Conservation (phyloP, 2,113 vertebrate genomes). For the Halichoerus grypus region DNA sequence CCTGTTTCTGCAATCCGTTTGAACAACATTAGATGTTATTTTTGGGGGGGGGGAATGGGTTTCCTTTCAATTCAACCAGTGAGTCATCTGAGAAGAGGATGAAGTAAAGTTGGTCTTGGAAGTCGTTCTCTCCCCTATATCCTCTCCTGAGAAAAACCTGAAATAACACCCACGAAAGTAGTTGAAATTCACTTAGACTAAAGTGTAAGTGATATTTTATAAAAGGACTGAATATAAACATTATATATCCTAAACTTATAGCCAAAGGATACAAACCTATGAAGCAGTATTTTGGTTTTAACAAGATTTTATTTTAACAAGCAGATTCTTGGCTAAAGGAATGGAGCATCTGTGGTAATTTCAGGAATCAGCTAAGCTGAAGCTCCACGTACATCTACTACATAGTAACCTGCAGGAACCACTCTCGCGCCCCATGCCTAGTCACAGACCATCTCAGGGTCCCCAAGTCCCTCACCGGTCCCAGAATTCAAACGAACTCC, state of each 20-base stretch:
- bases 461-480: slow-evolving; percentile 88
- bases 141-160: neutral
- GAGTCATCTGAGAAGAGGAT: slow-evolving; percentile 38
- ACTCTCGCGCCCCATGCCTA: neutral
- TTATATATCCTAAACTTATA: neutral
- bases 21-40: neutral
- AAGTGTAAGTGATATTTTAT: neutral
- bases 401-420: neutral
- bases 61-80: slow-evolving; percentile 33
- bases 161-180: neutral
- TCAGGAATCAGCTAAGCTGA: neutral
- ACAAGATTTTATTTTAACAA: neutral
- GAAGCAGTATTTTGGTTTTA: slow-evolving; percentile 3
- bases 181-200: slow-evolving; percentile 44
- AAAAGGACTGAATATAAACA: slow-evolving; percentile 8
- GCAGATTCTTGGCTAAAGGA: neutral
- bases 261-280: neutral
- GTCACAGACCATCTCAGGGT: neutral
- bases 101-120: neutral
- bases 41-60: neutral
- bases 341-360: neutral
- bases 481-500: slow-evolving; percentile 95
- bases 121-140: neutral
- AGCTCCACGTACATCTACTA: neutral
- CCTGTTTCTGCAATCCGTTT: neutral